Percentiles rank a stretch among this genome's conserved stretches.
Conservation (phyloP, 2,888 invertebrate species). For the Tipula confusa region DNA sequence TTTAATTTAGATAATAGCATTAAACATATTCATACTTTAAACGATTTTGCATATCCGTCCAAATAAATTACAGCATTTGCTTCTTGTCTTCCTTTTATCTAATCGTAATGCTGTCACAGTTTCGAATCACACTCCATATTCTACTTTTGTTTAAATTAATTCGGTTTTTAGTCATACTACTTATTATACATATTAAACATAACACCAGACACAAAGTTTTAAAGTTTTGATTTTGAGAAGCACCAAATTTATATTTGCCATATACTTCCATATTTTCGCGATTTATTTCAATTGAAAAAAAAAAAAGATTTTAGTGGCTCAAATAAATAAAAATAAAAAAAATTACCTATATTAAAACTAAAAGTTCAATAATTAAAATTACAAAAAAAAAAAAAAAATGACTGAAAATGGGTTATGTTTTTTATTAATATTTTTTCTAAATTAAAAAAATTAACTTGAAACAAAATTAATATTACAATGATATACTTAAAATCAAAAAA, state of each 20-base stretch:
- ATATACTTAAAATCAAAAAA: not conserved
- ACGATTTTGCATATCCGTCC: not conserved
- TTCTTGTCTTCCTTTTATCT: constrained; percentile 10
- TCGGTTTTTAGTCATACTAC: not conserved
- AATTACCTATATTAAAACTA: not conserved
- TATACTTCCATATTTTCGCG: not conserved
- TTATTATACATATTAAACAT: not conserved
- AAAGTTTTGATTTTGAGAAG: not conserved
- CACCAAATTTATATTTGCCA: not conserved
- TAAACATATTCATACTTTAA: not conserved
- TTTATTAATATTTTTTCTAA: not conserved
- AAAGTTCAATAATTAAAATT: not conserved
- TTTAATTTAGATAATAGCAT: not conserved
- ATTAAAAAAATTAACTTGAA: not conserved
- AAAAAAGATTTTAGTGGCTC: not conserved
- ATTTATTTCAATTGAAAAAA: not conserved
- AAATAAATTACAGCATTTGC: not conserved
- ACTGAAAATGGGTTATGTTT: not conserved
- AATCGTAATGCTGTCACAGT: not conserved
- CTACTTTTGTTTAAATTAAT: not conserved
- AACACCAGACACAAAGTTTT: not conserved
- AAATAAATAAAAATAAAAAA: not conserved
- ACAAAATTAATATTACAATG: not conserved
- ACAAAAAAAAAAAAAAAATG: not conserved
- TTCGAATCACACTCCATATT: not conserved